phyloP scores from a whole-genome alignment of 2,888 invertebrate species.

The Epinotia brunnichana region DNA sequence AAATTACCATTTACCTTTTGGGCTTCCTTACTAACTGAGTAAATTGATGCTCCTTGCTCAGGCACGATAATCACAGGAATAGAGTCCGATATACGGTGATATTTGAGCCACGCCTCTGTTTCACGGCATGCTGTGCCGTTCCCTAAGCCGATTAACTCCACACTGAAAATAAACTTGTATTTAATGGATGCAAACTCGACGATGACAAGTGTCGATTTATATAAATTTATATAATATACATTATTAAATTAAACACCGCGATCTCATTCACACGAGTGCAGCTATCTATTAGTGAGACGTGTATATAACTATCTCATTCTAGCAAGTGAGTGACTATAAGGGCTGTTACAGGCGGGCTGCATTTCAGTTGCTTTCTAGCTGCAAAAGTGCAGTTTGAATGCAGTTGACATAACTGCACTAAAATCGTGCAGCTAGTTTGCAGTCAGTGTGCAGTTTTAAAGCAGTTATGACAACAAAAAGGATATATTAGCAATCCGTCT shows the following conservation, averaged over 20 bases:
- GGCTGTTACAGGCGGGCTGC: too few relatives aligned
- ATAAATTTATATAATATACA: too few relatives aligned
- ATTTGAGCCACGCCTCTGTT: slow-evolving; percentile 90
- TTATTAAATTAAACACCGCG: not conserved
- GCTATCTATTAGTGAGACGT: not conserved
- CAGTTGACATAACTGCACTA: too few relatives aligned
- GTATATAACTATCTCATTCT: not conserved
- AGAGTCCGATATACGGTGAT: slow-evolving; percentile 74
- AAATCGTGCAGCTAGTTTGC: too few relatives aligned
- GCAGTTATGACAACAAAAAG: too few relatives aligned
- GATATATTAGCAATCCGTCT: too few relatives aligned
- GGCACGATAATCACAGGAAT: slow-evolving; percentile 92
- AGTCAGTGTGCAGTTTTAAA: too few relatives aligned
- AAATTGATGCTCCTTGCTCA: slow-evolving; percentile 96
- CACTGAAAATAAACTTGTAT: slow-evolving; percentile 82
- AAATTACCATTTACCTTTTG: slow-evolving; percentile 79
- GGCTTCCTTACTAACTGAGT: slow-evolving; percentile 94
- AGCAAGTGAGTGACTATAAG: not conserved
- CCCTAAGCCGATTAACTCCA: slow-evolving; percentile 93
- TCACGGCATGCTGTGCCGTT: slow-evolving; percentile 96
- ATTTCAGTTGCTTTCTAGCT: too few relatives aligned
- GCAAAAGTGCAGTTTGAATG: too few relatives aligned
- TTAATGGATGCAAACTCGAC: not conserved
- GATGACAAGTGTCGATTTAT: not conserved
- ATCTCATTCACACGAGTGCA: not conserved